These are phyloP conservation scores for Nycticebus coucang DNA, from an alignment of 2,113 vertebrate genomes.

Conservation along the genomic window DNA sequence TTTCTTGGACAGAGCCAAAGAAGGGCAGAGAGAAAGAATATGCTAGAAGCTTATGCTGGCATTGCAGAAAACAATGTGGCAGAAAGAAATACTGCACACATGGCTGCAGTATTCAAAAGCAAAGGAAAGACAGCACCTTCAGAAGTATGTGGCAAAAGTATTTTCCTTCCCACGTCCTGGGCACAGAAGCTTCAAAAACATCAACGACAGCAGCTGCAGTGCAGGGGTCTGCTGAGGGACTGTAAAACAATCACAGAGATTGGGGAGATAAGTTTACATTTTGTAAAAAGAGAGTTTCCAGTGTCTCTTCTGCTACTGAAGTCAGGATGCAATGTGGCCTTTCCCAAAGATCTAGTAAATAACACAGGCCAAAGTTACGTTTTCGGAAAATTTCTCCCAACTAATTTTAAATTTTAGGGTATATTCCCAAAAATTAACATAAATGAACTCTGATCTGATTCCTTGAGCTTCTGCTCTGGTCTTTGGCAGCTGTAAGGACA, in stretches of 20 bases:
- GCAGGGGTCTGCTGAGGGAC: neutral
- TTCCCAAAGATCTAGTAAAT: neutral
- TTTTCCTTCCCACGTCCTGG: neutral
- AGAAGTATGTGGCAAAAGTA: neutral
- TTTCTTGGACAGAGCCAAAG: neutral
- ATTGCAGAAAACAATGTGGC: neutral
- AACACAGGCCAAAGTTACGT: neutral
- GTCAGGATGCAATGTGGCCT: neutral
- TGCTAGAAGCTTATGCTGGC: neutral
- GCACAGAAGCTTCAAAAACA: neutral
- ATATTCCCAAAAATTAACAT: neutral
- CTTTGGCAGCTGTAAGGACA: neutral
- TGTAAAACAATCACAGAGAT: neutral
- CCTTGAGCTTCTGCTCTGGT: neutral
- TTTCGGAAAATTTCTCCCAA: neutral
- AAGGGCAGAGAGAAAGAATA: neutral
- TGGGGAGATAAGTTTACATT: neutral
- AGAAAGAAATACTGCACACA: neutral
- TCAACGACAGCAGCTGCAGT: neutral
- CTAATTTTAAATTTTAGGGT: neutral
- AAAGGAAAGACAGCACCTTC: neutral
- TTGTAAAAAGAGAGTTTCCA: neutral
- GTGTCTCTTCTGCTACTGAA: neutral
- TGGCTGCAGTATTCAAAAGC: neutral
- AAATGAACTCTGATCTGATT: neutral